These are phyloP conservation scores for Macrosiphum euphorbiae DNA, from an alignment of 2,888 invertebrate genomes.

Conservation along the genomic window DNA sequence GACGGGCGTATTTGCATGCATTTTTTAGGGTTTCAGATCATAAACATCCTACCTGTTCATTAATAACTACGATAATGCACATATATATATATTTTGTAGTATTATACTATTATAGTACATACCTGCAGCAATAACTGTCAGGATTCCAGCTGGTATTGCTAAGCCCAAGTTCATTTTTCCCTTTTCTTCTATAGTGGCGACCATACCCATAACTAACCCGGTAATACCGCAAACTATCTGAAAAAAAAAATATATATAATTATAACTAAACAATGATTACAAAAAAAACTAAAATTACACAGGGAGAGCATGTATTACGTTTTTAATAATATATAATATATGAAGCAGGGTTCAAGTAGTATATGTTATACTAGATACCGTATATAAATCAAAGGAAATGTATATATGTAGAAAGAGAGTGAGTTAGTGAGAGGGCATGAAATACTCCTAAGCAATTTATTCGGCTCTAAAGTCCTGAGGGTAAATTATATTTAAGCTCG, in stretches of 20 bases:
- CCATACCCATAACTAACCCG: constrained; percentile 74
- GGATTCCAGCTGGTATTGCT: constrained; percentile 74
- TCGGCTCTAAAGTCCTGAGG: background rate
- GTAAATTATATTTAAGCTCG: background rate
- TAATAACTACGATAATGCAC: background rate
- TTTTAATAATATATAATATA: background rate
- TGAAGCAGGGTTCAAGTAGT: background rate
- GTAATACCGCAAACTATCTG: constrained; percentile 76
- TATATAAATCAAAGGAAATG: background rate
- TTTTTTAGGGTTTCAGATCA: background rate
- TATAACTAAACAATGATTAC: background rate
- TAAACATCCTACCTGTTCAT: background rate
- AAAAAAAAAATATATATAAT: constrained; percentile 67
- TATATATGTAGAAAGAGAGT: background rate
- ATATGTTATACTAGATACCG: background rate
- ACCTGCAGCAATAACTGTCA: constrained; percentile 74
- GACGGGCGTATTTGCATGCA: background rate
- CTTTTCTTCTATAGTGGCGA: constrained; percentile 75
- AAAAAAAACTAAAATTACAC: background rate
- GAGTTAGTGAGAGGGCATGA: background rate
- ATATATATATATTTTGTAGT: background rate
- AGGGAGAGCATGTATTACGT: background rate
- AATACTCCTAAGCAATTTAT: background rate
- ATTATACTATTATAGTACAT: constrained; percentile 51
- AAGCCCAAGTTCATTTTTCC: constrained; percentile 73